Evolutionary conservation across 2,888 invertebrate species (phyloP).

Genomic region (Pollenia amentaria): DNA sequence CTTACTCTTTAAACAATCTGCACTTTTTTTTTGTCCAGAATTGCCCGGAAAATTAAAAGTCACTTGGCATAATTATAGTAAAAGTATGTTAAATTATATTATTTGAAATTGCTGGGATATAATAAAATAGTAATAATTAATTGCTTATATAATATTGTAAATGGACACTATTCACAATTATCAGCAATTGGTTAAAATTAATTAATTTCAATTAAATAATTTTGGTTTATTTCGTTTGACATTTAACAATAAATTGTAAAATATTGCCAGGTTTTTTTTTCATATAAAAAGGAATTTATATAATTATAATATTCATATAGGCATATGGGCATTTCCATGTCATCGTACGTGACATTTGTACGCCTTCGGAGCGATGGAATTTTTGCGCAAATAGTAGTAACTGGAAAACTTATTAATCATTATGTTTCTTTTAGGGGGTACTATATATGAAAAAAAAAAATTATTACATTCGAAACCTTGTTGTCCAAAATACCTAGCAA

Average conservation of each 20-base stretch:
- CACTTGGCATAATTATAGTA: slow-evolving; percentile 13
- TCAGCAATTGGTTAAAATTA: slow-evolving; percentile 74
- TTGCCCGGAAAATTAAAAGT: slow-evolving; percentile 7
- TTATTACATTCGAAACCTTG: too few relatives aligned
- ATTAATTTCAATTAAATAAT: slow-evolving; percentile 74
- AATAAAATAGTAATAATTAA: slow-evolving; percentile 53
- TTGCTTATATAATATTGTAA: slow-evolving; percentile 64
- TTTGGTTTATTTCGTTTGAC: slow-evolving; percentile 71
- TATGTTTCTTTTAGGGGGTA: too few relatives aligned
- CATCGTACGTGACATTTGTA: too few relatives aligned
- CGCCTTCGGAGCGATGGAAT: too few relatives aligned
- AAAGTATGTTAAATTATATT: slow-evolving; percentile 5
- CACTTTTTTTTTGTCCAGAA: neutral
- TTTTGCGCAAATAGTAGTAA: too few relatives aligned
- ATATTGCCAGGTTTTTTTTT: neutral
- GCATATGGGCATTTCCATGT: too few relatives aligned
- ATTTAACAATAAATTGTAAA: slow-evolving; percentile 50
- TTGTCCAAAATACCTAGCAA: too few relatives aligned
- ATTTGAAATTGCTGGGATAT: slow-evolving; percentile 29
- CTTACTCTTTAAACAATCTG: neutral
- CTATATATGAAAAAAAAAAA: too few relatives aligned
- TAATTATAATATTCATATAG: too few relatives aligned
- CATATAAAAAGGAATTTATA: too few relatives aligned
- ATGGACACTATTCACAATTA: slow-evolving; percentile 72
- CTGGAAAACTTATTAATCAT: too few relatives aligned